Conservation (phyloP, 2,797 vertebrate genomes). For the Esox lucius region DNA sequence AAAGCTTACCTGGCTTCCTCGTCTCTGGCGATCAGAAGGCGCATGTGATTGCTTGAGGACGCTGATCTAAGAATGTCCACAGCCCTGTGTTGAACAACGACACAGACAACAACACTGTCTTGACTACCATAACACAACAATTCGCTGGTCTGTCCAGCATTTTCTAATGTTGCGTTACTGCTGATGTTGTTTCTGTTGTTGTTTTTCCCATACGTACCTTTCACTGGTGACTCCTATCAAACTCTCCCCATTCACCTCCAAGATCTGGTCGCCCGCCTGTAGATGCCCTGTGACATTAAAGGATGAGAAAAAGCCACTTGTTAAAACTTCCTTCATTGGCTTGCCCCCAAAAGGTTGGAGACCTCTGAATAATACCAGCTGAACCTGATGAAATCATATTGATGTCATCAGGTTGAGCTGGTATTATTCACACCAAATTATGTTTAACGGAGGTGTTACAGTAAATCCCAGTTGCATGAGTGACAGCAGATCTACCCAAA, state of each 20-base stretch:
- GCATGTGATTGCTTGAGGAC: conserved; percentile 88
- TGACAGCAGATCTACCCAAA: background rate
- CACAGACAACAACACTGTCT: background rate
- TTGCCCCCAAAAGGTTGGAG: no score
- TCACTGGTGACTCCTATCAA: conserved; percentile 87
- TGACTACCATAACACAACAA: background rate
- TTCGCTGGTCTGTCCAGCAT: background rate
- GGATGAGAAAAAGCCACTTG: background rate
- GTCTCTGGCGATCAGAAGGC: conserved; percentile 86
- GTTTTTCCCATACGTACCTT: conserved; percentile 68
- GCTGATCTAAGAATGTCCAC: conserved; percentile 87
- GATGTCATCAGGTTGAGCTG: background rate
- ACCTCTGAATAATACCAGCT: no score
- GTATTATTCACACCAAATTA: background rate
- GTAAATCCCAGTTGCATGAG: background rate
- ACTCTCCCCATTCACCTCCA: conserved; percentile 90
- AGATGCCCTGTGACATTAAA: conserved; percentile 76
- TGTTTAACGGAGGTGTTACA: background rate
- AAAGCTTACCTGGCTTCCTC: conserved; percentile 83
- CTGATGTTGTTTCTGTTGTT: background rate
- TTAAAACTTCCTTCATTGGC: background rate
- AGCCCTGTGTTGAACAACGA: conserved; percentile 68
- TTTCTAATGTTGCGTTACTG: background rate
- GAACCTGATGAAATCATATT: no score
- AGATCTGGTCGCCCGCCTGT: conserved; percentile 88